Base-by-base conservation (phyloP, 1,140 invertebrate species). In the Chironomus striatipennis region DNA sequence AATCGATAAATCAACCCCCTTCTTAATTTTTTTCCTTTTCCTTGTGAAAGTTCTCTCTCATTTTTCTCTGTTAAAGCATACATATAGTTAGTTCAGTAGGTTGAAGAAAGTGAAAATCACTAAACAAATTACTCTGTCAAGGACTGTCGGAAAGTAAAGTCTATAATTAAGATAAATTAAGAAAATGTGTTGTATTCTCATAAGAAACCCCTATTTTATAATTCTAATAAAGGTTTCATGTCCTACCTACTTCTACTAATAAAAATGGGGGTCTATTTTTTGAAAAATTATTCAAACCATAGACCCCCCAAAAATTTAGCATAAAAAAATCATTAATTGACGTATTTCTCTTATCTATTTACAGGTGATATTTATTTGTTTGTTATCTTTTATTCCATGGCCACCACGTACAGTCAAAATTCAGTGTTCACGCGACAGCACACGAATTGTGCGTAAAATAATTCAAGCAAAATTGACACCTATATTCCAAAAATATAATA, bases 381-480 rank as follows among this genome's bases (percentile, higher is more conserved):
- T 94, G 82, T 85, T 94, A 78, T 89, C 90, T 77, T 85, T 93
- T 79, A 91, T 94, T 83, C 92, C 92, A 83, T 94, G 92, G 91
- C 91, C 91, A 79, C 91, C 92, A 73, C 90, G 90, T 76, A 88
- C 93, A 74, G 91, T 93, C 87, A 92, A 92, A 84, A 90, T 93
- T 79, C 90, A 91, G 77, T 95, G 94, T 80, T 91, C 92, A 76
- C 87, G 92, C 86, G 92, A 95, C 85, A 93, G 92, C 84, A 93
- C 93, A 75, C 90, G 92, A 79, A 88, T 95, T 78, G 94, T 97
- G 70, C 87, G 93, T 78, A 92, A 92, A 85, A 89, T 97, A 77
- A 89, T 97, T 77, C 89, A 93, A 83, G 94, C 90, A 88, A 94
- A 95, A 88, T 93, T 95, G 90, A 87, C 93, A 75, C 93, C 94